Evolutionary conservation across 2,888 invertebrate species (phyloP).

Genomic region (Crocallis elinguaria): DNA sequence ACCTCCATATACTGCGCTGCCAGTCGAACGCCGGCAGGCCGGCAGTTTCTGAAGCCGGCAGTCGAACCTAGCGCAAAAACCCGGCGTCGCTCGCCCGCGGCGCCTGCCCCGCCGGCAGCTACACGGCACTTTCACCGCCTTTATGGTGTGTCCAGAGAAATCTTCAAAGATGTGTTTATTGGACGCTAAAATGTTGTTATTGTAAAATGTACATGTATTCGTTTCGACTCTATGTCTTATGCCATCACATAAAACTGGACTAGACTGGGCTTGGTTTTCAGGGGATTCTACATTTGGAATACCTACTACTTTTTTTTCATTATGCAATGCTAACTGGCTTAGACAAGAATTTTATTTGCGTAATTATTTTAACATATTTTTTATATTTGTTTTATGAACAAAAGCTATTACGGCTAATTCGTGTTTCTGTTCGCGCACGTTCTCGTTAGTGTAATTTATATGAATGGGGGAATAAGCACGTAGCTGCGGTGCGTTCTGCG

Average conservation of each 20-base stretch:
- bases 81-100: conserved; percentile 35
- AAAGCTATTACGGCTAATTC: conserved; percentile 2
- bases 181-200: not conserved
- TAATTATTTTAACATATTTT: no score
- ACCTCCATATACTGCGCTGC: conserved; percentile 5
- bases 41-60: not conserved
- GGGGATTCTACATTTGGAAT: no score
- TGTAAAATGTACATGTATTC: not conserved
- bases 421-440: conserved; percentile 9
- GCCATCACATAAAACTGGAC: no score
- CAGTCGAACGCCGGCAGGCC: no score
- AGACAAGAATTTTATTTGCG: no score
- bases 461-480: conserved; percentile 5
- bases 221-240: no score
- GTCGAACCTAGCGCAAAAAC: conserved; percentile 21
- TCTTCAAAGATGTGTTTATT: conserved; percentile 12
- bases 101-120: conserved; percentile 23
- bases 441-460: conserved; percentile 11
- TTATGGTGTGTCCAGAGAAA: conserved; percentile 29
- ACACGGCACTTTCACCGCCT: conserved; percentile 33
- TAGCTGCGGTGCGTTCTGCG: conserved; percentile 4
- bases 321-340: not conserved
- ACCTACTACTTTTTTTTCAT: not conserved
- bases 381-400: not conserved
- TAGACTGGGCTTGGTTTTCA: no score